phyloP scores from a whole-genome alignment of 2,113 vertebrate genomes.

The Clarias magur region DNA sequence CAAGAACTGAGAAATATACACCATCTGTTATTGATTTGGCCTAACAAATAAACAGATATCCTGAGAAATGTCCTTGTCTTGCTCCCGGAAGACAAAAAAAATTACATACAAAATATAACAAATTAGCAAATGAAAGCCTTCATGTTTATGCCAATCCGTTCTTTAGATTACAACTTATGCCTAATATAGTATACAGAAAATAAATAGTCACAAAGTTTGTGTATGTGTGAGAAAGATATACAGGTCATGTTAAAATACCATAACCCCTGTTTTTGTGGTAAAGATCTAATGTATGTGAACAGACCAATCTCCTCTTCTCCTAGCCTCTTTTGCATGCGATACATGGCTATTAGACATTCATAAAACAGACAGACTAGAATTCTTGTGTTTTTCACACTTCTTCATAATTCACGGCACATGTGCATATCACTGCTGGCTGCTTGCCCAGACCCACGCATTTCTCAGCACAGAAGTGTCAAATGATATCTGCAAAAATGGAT shows the following conservation, averaged over 20 bases:
- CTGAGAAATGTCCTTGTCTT: background rate
- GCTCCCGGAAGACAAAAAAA: background rate
- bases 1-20: background rate
- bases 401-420: background rate
- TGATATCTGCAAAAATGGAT: conserved; percentile 7
- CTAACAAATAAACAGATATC: background rate
- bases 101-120: background rate
- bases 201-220: too few relatives aligned
- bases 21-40: background rate
- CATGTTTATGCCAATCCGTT: background rate
- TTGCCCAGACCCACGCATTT: background rate
- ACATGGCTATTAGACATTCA: background rate
- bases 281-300: background rate
- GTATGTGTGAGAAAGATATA: background rate
- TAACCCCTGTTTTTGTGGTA: background rate
- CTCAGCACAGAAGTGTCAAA: conserved; percentile 16
- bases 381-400: conserved; percentile 19
- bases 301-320: background rate
- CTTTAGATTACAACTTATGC: background rate
- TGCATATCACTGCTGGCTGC: conserved; percentile 3
- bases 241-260: background rate
- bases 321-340: too few relatives aligned
- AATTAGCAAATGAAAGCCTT: background rate
- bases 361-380: background rate
- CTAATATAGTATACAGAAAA: background rate